Conservation (phyloP, 1,140 invertebrate species). For the Artemia franciscana region DNA sequence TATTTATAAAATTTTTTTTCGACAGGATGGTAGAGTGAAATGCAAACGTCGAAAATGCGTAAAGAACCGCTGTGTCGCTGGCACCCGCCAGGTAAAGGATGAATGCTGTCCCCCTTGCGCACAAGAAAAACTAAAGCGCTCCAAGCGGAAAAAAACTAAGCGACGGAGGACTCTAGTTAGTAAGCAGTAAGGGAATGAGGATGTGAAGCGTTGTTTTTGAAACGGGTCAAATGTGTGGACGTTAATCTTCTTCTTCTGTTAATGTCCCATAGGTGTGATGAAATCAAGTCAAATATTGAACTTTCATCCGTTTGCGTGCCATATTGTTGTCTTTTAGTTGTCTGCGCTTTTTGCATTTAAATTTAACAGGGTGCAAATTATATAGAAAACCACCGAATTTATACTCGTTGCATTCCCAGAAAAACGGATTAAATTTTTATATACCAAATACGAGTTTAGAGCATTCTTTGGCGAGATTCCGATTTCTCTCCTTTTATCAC, state of each 20-base stretch:
- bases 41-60: conserved; percentile 55
- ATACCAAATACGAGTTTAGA: too few species aligned
- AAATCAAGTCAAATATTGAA: not conserved
- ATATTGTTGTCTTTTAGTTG: not conserved
- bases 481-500: too few species aligned
- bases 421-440: too few species aligned
- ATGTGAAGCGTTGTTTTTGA: not conserved
- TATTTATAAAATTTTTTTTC: conserved; percentile 14
- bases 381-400: not conserved
- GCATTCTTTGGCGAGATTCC: too few species aligned
- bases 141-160: not conserved
- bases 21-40: conserved; percentile 48
- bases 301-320: not conserved
- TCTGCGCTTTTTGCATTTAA: not conserved
- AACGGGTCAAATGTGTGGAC: not conserved
- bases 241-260: not conserved
- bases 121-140: conserved; percentile 1
- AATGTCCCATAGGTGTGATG: not conserved
- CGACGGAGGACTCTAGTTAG: not conserved
- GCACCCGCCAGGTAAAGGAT: conserved; percentile 10
- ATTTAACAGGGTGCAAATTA: not conserved
- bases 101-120: conserved; percentile 15
- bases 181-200: not conserved
- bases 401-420: not conserved
- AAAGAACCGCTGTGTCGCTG: conserved; percentile 19